Percentiles rank a stretch among this genome's conserved stretches.
phyloP scores from a whole-genome alignment of 2,888 invertebrate species.

The Cataglyphis altisquamis region DNA sequence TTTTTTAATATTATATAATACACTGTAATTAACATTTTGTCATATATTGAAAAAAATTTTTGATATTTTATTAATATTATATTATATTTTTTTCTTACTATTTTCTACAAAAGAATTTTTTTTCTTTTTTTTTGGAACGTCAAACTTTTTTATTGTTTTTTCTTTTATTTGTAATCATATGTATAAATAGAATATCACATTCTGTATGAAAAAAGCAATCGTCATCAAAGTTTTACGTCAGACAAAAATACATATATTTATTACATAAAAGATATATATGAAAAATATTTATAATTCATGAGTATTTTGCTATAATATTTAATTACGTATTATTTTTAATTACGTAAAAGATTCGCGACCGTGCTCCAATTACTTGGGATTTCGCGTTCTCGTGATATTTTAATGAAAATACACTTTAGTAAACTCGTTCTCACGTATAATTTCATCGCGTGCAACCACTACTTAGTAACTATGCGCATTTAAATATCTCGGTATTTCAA shows the following conservation, averaged over 20 bases:
- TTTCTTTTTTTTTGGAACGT: not conserved
- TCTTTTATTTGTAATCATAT: not conserved
- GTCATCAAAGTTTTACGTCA: not conserved
- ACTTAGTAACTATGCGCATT: slow-evolving; percentile 4
- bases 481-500: slow-evolving; percentile 25
- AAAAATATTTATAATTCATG: slow-evolving; percentile 3
- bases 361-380: not conserved
- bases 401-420: slow-evolving; percentile 16
- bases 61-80: not conserved
- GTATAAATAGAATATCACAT: not conserved
- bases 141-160: not conserved
- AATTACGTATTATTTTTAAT: not conserved
- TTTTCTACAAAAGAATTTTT: not conserved
- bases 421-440: slow-evolving; percentile 12
- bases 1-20: slow-evolving; percentile 15
- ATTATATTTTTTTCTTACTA: not conserved
- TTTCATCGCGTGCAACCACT: slow-evolving; percentile 14
- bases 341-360: not conserved
- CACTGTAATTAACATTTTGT: not conserved
- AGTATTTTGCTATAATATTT: not conserved
- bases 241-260: not conserved
- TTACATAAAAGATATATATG: not conserved
- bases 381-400: not conserved
- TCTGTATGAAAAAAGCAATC: not conserved
- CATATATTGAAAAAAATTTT: not conserved